phyloP scores from a whole-genome alignment of 2,888 invertebrate species.

The Spodoptera exigua region DNA sequence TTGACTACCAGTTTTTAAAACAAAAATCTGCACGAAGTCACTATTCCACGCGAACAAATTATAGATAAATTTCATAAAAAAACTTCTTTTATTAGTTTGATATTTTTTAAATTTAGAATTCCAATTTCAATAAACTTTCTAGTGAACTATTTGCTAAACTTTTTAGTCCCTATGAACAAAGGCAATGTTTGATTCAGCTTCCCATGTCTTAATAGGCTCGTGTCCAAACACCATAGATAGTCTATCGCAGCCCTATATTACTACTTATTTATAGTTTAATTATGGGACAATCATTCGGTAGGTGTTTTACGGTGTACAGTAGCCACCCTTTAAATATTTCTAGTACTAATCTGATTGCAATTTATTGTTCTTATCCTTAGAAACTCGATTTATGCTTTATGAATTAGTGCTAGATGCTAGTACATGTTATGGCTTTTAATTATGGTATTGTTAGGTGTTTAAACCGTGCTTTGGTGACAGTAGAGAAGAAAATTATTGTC shows the following conservation, averaged over 20 bases:
- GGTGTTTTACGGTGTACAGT: constrained; percentile 35
- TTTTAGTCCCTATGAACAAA: constrained; percentile 3
- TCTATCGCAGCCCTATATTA: constrained; percentile 52
- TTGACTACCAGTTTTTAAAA: no score
- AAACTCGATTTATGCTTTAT: no score
- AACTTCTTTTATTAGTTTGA: no score
- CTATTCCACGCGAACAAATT: no score
- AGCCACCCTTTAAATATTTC: constrained; percentile 35
- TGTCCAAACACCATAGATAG: constrained; percentile 53
- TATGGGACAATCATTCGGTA: constrained; percentile 55
- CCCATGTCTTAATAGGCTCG: constrained; percentile 46
- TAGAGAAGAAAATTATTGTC: neutral
- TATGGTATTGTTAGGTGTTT: no score
- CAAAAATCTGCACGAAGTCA: no score
- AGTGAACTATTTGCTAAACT: no score
- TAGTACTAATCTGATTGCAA: neutral
- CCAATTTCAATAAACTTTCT: no score
- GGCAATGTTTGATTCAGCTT: constrained; percentile 33
- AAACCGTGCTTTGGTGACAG: neutral
- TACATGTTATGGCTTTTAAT: no score
- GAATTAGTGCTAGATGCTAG: no score
- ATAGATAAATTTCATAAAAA: no score
- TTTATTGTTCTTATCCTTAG: neutral
- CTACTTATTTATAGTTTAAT: constrained; percentile 65
- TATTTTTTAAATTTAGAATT: no score